Evolutionary conservation across 2,113 vertebrate species (phyloP).

Genomic region (Gavia stellata): DNA sequence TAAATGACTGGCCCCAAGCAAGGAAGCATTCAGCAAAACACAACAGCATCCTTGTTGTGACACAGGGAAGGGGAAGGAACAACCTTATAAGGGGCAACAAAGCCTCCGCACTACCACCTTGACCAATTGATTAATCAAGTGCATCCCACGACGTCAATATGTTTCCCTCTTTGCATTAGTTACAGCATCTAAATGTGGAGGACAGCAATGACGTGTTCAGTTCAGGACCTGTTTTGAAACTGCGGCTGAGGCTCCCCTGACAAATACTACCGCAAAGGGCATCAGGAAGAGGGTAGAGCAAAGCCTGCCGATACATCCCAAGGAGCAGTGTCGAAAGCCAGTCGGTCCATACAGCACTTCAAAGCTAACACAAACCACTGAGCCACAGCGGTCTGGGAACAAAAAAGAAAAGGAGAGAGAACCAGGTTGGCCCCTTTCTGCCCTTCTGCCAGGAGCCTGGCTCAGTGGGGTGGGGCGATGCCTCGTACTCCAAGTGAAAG

Average conservation of each 20-base stretch:
- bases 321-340: neutral
- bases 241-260: fast-evolving
- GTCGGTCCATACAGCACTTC: neutral
- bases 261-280: fast-evolving
- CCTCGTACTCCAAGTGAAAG: neutral
- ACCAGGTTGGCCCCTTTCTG: neutral
- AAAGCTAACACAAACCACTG: neutral
- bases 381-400: neutral
- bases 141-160: neutral
- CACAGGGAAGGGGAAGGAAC: neutral
- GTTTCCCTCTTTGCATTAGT: neutral
- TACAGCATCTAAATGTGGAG: neutral
- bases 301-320: fast-evolving
- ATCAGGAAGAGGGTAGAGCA: neutral
- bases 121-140: neutral
- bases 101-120: neutral
- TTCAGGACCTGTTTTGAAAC: neutral
- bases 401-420: neutral
- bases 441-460: neutral
- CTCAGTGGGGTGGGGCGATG: fast-evolving
- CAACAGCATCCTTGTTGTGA: neutral
- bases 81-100: neutral
- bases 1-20: constrained; percentile 53
- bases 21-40: constrained; percentile 40
- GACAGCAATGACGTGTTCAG: neutral